Percentiles rank a stretch among this genome's conserved stretches.
phyloP scores from a whole-genome alignment of 2,888 invertebrate genomes.

The Orthonevra nobilis region DNA sequence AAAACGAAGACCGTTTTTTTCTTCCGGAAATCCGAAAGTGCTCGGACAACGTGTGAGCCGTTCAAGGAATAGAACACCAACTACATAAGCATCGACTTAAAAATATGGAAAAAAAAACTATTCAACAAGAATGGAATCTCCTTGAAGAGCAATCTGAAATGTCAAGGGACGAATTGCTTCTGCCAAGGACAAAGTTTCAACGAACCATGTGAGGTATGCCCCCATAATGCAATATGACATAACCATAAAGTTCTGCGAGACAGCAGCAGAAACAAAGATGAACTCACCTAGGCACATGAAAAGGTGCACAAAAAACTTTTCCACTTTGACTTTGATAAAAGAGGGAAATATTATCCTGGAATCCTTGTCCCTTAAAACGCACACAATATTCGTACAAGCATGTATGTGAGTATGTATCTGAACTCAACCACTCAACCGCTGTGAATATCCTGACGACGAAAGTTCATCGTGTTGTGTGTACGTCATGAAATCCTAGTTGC shows the following conservation, averaged over 20 bases:
- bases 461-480: constrained; percentile 32
- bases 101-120: background rate
- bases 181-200: constrained; percentile 48
- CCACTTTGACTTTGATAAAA: constrained; percentile 68
- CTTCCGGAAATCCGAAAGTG: constrained; percentile 13
- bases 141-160: constrained; percentile 15
- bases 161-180: constrained; percentile 22
- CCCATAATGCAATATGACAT: constrained; percentile 64
- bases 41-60: constrained; percentile 23
- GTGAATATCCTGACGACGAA: constrained; percentile 38
- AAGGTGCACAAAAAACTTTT: constrained; percentile 64
- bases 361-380: constrained; percentile 30
- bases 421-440: background rate
- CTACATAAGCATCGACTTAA: background rate
- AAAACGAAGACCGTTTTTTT: constrained; percentile 21
- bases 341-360: constrained; percentile 58
- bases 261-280: constrained; percentile 57
- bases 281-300: constrained; percentile 68
- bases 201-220: constrained; percentile 24
- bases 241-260: constrained; percentile 59
- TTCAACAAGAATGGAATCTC: constrained; percentile 34
- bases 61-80: constrained; percentile 19
- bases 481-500: constrained; percentile 61
- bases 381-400: background rate
- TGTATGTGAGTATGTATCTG: no score